Conservation (phyloP, 2,797 vertebrate species). For the Cuculus canorus region DNA sequence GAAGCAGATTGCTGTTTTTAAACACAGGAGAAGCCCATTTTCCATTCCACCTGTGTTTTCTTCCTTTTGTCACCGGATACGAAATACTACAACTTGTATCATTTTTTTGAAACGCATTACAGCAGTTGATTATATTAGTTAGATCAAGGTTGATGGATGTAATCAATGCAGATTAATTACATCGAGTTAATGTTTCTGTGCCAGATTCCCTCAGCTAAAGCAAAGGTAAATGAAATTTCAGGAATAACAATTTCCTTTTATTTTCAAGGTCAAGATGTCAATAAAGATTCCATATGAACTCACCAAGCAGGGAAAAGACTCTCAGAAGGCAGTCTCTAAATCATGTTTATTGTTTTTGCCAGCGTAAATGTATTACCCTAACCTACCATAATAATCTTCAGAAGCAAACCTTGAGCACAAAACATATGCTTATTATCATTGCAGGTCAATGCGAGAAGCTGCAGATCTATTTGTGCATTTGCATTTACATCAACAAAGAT, state of each 20-base stretch:
- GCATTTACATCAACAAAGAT: not conserved
- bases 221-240: slow-evolving; percentile 47
- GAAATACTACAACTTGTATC: not conserved
- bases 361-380: not conserved
- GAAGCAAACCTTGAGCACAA: not conserved
- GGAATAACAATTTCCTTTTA: slow-evolving; percentile 35
- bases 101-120: not conserved
- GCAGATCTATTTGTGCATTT: not conserved
- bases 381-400: not conserved
- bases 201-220: slow-evolving; percentile 43
- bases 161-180: slow-evolving; percentile 61
- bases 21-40: not conserved
- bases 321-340: not conserved
- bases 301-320: not conserved
- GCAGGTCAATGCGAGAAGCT: not conserved
- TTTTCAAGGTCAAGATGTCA: slow-evolving; percentile 67
- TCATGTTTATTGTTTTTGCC: slow-evolving; percentile 19
- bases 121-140: slow-evolving; percentile 24
- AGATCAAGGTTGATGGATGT: slow-evolving; percentile 47
- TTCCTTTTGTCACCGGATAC: not conserved
- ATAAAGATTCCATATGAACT: slow-evolving; percentile 39
- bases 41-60: not conserved
- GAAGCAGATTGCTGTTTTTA: not conserved
- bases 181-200: slow-evolving; percentile 45
- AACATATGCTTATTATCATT: not conserved